Evolutionary conservation across 1,140 invertebrate species (phyloP).

Genomic region (Thereuonema tuberculata): DNA sequence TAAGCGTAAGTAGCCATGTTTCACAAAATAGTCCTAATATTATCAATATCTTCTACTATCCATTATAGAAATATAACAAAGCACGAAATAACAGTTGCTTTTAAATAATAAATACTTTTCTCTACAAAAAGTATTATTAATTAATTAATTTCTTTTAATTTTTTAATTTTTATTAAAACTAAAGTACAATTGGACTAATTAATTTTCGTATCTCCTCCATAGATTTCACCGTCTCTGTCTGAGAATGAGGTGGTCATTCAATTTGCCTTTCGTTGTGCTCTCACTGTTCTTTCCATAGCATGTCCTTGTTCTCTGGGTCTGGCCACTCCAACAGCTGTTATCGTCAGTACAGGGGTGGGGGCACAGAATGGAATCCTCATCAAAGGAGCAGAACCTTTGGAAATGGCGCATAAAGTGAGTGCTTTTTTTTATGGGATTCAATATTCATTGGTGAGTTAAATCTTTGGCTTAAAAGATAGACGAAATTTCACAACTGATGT

Average conservation of each 20-base stretch:
- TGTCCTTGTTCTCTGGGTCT: slow-evolving; percentile 95
- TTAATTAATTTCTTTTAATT: too few relatives aligned
- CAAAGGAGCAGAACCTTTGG: slow-evolving; percentile 91
- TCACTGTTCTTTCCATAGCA: slow-evolving; percentile 93
- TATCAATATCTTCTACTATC: too few relatives aligned
- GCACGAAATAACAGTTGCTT: slow-evolving; percentile 46
- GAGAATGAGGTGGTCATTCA: slow-evolving; percentile 61
- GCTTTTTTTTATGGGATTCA: slow-evolving; percentile 1
- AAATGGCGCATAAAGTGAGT: slow-evolving; percentile 84
- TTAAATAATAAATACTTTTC: slow-evolving; percentile 31
- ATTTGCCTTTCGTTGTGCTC: slow-evolving; percentile 83
- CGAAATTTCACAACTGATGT: too few relatives aligned
- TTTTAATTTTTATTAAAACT: too few relatives aligned
- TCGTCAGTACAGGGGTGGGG: slow-evolving; percentile 95
- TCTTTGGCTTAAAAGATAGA: too few relatives aligned
- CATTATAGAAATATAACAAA: too few relatives aligned
- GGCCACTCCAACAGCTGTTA: slow-evolving; percentile 95
- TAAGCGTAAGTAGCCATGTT: too few relatives aligned
- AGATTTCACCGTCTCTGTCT: slow-evolving; percentile 35
- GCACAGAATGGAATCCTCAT: slow-evolving; percentile 91
- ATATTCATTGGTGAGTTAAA: too few relatives aligned
- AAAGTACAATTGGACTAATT: too few relatives aligned
- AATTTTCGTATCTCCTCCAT: too few relatives aligned
- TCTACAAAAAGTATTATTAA: slow-evolving; percentile 11
- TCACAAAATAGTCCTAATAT: too few relatives aligned